phyloP scores from a whole-genome alignment of 2,888 invertebrate genomes.

The Nymphalis polychloros region DNA sequence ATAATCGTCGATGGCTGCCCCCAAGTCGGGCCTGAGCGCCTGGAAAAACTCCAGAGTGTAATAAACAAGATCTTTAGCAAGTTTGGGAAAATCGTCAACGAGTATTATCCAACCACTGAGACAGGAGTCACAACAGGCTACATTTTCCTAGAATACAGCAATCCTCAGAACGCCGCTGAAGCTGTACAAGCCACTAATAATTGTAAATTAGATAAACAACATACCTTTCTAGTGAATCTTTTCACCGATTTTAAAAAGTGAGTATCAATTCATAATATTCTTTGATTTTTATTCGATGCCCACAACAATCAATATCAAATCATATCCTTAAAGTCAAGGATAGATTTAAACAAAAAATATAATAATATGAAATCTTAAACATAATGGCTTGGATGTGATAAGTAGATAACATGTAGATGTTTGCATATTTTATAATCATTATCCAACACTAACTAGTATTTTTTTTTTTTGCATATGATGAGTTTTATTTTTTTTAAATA shows the following conservation, averaged over 20 bases:
- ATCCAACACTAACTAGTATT: too few species aligned
- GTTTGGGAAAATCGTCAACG: conserved; percentile 91
- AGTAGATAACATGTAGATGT: too few species aligned
- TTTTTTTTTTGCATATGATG: too few species aligned
- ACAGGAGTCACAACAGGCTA: conserved; percentile 94
- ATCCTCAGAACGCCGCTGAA: conserved; percentile 91
- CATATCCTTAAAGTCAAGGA: too few species aligned
- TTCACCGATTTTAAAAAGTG: conserved; percentile 97
- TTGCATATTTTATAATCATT: too few species aligned
- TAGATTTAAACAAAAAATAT: too few species aligned
- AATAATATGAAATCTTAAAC: too few species aligned
- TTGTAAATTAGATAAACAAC: conserved; percentile 97
- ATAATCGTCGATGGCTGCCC: conserved; percentile 98
- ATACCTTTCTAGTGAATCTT: conserved; percentile 95
- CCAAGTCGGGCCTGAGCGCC: conserved; percentile 93
- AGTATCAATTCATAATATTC: conserved; percentile 57
- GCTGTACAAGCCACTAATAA: conserved; percentile 94
- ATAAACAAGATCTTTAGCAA: conserved; percentile 95
- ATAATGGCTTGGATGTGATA: too few species aligned
- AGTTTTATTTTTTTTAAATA: neutral
- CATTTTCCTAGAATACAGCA: conserved; percentile 95
- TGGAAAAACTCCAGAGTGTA: conserved; percentile 95
- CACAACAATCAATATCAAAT: too few species aligned
- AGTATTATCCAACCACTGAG: conserved; percentile 92
- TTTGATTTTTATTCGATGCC: neutral